Percentiles rank a stretch among this genome's conserved stretches.
These are phyloP conservation scores for Heterodera carotae DNA, from an alignment of 1,140 invertebrate genomes.

Conservation along the genomic window DNA sequence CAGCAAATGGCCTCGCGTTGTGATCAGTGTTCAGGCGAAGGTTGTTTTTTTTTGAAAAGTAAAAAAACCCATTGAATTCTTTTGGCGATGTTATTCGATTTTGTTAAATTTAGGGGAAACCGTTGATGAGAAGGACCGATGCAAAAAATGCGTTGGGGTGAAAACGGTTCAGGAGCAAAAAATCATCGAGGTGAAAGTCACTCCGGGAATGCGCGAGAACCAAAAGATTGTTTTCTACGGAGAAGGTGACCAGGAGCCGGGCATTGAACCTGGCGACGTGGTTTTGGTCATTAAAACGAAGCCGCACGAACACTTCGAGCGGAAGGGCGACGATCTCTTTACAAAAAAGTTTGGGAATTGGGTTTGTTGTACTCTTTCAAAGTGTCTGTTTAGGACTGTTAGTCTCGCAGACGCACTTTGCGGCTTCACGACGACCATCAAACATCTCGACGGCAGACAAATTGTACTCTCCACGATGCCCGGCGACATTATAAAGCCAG, in stretches of 20 bases:
- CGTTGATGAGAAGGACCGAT: conserved; percentile 79
- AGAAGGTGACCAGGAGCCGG: conserved; percentile 71
- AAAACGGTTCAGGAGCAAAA: conserved; percentile 70
- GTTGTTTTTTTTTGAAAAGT: conserved; percentile 21
- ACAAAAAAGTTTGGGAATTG: conserved; percentile 61
- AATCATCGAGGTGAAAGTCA: conserved; percentile 71
- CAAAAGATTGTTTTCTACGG: conserved; percentile 66
- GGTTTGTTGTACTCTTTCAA: neutral
- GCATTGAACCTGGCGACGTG: conserved; percentile 69
- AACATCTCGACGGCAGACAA: conserved; percentile 81
- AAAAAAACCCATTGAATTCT: too few species aligned
- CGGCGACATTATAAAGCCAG: conserved; percentile 77
- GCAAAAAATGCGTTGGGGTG: conserved; percentile 74
- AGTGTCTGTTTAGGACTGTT: conserved; percentile 66
- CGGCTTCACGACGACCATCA: conserved; percentile 71
- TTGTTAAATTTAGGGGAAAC: conserved; percentile 70
- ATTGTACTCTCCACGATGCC: conserved; percentile 75
- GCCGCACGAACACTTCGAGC: conserved; percentile 67
- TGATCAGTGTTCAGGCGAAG: conserved; percentile 60
- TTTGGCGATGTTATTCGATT: too few species aligned
- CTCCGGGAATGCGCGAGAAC: conserved; percentile 71
- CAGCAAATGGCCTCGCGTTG: conserved; percentile 68
- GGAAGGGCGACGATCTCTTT: conserved; percentile 67
- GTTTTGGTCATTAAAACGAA: conserved; percentile 69
- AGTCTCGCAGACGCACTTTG: conserved; percentile 70